Conservation (phyloP, 2,113 vertebrate species). For the Chlorodrepanis virens region DNA sequence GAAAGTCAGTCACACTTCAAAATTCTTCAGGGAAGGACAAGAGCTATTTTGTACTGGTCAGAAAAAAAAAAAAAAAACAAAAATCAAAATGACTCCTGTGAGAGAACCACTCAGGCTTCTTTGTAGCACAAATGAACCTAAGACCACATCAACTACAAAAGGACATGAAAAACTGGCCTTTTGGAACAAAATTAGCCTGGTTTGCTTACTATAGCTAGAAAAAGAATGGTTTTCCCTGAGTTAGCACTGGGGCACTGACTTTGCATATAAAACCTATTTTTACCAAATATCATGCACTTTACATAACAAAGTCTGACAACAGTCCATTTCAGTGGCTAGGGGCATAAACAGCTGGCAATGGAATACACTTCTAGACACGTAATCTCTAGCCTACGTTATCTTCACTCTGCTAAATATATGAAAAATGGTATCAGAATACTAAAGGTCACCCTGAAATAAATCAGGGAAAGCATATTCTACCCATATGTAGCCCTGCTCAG, state of each 20-base stretch:
- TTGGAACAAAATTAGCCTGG: not conserved
- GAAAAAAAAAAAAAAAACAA: not conserved
- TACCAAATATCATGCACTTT: not conserved
- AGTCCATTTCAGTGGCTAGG: not conserved
- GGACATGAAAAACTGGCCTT: not conserved
- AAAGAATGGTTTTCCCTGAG: not conserved
- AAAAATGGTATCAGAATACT: constrained; percentile 11
- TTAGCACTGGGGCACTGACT: not conserved
- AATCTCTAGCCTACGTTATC: not conserved
- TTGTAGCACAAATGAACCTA: not conserved
- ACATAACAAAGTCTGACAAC: constrained; percentile 21
- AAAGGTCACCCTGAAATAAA: not conserved
- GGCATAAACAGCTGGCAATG: constrained; percentile 28
- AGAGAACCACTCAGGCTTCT: not conserved
- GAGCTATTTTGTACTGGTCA: not conserved
- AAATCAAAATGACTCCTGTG: fast-evolving
- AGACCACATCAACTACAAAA: not conserved
- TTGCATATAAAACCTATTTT: constrained; percentile 16
- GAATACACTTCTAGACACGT: not conserved
- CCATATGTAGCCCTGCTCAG: not conserved
- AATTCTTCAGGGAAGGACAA: not conserved
- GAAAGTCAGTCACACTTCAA: not conserved
- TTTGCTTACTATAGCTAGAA: not conserved
- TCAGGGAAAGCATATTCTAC: not conserved
- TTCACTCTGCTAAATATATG: not conserved